A percentile compares a stretch with the other conserved stretches of the same genome.
Evolutionary conservation across 2,113 vertebrate species (phyloP).

Genomic region (Corvus hawaiiensis): DNA sequence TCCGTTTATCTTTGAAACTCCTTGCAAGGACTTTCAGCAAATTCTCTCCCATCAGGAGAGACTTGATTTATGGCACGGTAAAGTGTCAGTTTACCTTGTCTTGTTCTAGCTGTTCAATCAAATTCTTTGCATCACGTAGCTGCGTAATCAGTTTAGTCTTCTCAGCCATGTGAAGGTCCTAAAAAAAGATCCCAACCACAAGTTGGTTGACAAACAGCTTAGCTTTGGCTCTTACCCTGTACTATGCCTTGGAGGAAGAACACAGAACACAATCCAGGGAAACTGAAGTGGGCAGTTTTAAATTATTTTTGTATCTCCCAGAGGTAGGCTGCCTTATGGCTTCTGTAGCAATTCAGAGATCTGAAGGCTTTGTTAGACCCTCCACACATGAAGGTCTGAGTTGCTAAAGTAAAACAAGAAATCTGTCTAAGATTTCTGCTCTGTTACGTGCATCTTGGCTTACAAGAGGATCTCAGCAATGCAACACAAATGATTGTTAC

Average conservation of each 20-base stretch:
- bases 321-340: background rate
- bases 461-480: background rate
- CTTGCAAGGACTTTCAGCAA: too few relatives aligned
- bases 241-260: background rate
- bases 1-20: too few relatives aligned
- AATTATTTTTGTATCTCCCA: background rate
- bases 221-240: background rate
- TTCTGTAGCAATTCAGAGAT: background rate
- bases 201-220: background rate
- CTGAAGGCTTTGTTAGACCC: background rate
- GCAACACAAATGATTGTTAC: background rate
- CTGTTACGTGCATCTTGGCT: background rate
- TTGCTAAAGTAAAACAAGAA: background rate
- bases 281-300: background rate
- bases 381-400: background rate
- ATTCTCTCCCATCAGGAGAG: too few relatives aligned
- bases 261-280: background rate
- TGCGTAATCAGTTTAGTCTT: slow-evolving; percentile 96
- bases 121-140: slow-evolving; percentile 92
- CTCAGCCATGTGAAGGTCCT: slow-evolving; percentile 93
- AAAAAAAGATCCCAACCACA: slow-evolving; percentile 5
- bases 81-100: slow-evolving; percentile 83
- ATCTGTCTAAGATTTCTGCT: background rate
- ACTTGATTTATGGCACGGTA: too few relatives aligned
- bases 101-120: slow-evolving; percentile 95